These are phyloP conservation scores for Caerostris darwini DNA, from an alignment of 1,140 invertebrate species.

Conservation along the genomic window DNA sequence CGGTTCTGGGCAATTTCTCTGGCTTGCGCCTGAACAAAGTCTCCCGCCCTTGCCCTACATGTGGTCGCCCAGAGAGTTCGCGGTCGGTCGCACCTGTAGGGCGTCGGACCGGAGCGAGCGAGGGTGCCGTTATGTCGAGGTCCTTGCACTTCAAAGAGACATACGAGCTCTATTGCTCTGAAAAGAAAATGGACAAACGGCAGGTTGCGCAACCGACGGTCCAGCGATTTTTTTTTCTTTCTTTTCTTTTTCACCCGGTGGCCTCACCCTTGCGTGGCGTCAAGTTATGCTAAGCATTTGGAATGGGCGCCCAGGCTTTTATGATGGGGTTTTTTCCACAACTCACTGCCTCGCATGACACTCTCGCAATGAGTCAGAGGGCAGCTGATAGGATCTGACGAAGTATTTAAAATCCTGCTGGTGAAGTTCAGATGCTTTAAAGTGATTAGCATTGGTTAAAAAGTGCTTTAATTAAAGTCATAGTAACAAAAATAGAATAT, in stretches of 20 bases:
- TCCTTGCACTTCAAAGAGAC: conserved; percentile 36
- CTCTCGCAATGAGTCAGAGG: too few species aligned
- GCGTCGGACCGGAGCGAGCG: conserved; percentile 42
- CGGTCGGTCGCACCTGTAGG: conserved; percentile 26
- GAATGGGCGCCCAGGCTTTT: not conserved
- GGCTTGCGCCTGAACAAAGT: not conserved
- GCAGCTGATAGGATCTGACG: too few species aligned
- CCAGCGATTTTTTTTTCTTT: not conserved
- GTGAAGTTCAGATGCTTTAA: too few species aligned
- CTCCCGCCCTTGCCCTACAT: conserved; percentile 46
- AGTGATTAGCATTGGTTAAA: too few species aligned
- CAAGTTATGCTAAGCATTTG: not conserved
- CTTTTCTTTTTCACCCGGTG: not conserved
- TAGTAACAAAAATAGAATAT: too few species aligned
- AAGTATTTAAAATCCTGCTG: too few species aligned
- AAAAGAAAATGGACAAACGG: not conserved
- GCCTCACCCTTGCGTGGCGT: not conserved
- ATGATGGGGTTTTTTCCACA: not conserved
- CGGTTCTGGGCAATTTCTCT: too few species aligned
- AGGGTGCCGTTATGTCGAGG: conserved; percentile 47
- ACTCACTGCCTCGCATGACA: not conserved
- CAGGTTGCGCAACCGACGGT: conserved; percentile 3
- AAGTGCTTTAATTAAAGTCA: too few species aligned
- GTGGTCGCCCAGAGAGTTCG: conserved; percentile 5
- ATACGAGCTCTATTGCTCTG: not conserved